Evolutionary conservation across 2,888 invertebrate species (phyloP).

Genomic region (Rhimphoctona megacephalus): DNA sequence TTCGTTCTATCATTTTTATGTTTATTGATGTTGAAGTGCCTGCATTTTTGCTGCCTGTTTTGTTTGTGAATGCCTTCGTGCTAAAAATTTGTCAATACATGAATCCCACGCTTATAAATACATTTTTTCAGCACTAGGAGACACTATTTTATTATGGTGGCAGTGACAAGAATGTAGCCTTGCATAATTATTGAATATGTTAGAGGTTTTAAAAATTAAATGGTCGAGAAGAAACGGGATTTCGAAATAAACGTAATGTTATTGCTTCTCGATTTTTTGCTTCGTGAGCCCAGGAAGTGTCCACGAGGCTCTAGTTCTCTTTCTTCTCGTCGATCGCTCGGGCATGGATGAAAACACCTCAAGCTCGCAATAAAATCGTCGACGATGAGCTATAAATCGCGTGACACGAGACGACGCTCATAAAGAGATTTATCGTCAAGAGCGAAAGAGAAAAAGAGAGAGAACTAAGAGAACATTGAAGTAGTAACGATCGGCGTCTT

Average conservation of each 20-base stretch:
- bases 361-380: constrained; percentile 80
- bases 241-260: constrained; percentile 9
- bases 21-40: too few species aligned
- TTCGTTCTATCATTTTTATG: too few species aligned
- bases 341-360: constrained; percentile 72
- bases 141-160: too few species aligned
- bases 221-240: neutral
- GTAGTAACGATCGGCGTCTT: constrained; percentile 66
- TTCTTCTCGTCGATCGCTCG: constrained; percentile 73
- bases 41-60: too few species aligned
- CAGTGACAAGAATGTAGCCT: neutral
- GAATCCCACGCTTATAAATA: too few species aligned
- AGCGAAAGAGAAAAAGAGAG: constrained; percentile 34
- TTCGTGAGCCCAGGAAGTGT: constrained; percentile 49
- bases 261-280: constrained; percentile 27
- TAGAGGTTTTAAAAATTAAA: neutral
- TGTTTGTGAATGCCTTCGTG: too few species aligned
- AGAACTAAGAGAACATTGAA: constrained; percentile 69
- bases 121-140: too few species aligned
- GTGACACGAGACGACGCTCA: constrained; percentile 79
- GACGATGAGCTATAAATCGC: constrained; percentile 81
- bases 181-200: constrained; percentile 7
- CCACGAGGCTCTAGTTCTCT: constrained; percentile 75
- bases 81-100: too few species aligned
- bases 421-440: constrained; percentile 81